Percentiles rank a stretch among this genome's conserved stretches.
These are phyloP conservation scores for Orussus abietinus DNA, from an alignment of 1,140 invertebrate species.

Conservation along the genomic window DNA sequence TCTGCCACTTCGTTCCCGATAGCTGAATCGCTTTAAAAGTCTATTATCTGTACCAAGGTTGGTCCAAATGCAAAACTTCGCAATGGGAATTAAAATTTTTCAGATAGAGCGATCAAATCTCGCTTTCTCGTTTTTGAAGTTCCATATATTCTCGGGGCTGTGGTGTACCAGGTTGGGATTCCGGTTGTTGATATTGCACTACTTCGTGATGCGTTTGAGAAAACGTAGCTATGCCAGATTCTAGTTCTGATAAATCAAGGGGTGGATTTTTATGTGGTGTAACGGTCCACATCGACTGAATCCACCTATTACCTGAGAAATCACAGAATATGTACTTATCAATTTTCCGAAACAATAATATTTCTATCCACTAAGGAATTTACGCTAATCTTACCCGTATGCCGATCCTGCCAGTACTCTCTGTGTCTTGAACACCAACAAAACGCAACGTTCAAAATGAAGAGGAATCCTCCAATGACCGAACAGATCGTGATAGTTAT, in stretches of 20 bases:
- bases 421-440: constrained; percentile 76
- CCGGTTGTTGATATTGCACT: constrained; percentile 36
- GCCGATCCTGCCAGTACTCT: constrained; percentile 75
- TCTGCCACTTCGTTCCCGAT: too few species aligned
- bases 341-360: constrained; percentile 11
- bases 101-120: constrained; percentile 65
- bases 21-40: too few species aligned
- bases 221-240: constrained; percentile 45
- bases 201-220: constrained; percentile 30
- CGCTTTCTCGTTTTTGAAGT: constrained; percentile 75
- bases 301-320: constrained; percentile 72
- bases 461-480: constrained; percentile 62
- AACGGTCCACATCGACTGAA: constrained; percentile 76
- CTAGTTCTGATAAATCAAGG: constrained; percentile 72
- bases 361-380: background rate
- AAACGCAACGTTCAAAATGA: constrained; percentile 72
- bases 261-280: constrained; percentile 80
- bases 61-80: too few species aligned
- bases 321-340: constrained; percentile 14
- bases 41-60: too few species aligned
- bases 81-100: too few species aligned
- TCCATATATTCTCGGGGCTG: constrained; percentile 65
- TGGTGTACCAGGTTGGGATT: constrained; percentile 25
- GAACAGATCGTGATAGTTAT: constrained; percentile 73
- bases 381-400: constrained; percentile 62